Evolutionary conservation across 1,140 invertebrate genomes (phyloP), one percentile per base, ranked within the genome.

Genomic region (Argopecten irradians): DNA sequence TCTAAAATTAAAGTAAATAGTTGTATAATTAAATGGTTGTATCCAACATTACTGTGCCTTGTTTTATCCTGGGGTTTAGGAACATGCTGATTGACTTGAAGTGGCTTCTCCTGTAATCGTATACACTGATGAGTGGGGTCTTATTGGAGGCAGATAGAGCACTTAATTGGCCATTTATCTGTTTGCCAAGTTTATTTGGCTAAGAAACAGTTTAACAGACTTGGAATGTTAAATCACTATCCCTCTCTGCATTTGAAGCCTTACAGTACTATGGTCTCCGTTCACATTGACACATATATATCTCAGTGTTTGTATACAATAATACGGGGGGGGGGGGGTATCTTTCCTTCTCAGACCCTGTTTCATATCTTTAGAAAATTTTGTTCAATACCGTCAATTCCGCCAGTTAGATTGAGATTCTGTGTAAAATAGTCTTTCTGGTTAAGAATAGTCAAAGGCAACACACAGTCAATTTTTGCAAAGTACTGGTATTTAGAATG

Each of bases 131-230:
- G 55, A 71, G 55, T 71, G 55, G n/a, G 28, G 28, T 71, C 55
- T 11, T 71, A 71, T 71, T 71, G 55, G 55, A 71, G 22, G 28
- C 22, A 71, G 55, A 71, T 71, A 71, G 5, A 28, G 16, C 22
- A 71, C 55, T 71, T 71, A 71, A 71, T 71, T 71, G 55, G 55
- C 55, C 55, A 71, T 71, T 71, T 71, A 71, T 71, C 55, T 71
- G 55, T 71, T 71, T 71, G 55, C 55, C 55, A 71, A 71, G 55
- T 71, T 71, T 71, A 71, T 28, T 71, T 71, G 55, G 55, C 55
- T n/a, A 71, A 71, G 55, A 28, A 71, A 28, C 16, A 16, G 55
- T 71, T 71, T 71, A 71, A 71, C 55, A 71, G 55, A 8, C n/a
- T 71, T 71, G 55, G 55, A 71, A 71, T 71, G 55, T 71, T 16